Evolutionary conservation across 1,140 invertebrate genomes (phyloP).

Genomic region (Diplogasteroides magnus): DNA sequence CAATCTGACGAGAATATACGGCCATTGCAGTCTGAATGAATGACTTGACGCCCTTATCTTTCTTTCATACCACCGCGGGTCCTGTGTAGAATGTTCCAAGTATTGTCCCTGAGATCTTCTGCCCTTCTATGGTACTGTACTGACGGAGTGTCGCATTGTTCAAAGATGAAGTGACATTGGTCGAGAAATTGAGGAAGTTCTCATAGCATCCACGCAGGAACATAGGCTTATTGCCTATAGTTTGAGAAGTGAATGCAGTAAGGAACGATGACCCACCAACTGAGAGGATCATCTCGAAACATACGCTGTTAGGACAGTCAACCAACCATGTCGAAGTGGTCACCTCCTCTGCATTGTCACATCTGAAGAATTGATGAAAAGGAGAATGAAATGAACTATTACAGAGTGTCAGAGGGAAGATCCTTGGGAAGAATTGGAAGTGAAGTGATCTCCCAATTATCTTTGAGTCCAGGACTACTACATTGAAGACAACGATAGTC

Average conservation of each 20-base stretch:
- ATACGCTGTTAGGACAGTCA: no score
- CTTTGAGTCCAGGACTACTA: neutral
- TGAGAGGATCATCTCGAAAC: neutral
- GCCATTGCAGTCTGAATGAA: neutral
- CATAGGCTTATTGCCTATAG: neutral
- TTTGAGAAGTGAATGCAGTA: neutral
- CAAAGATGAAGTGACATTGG: neutral
- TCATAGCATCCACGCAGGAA: neutral
- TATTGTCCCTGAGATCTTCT: neutral
- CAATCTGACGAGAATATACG: neutral
- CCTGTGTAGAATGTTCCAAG: neutral
- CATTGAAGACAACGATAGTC: neutral
- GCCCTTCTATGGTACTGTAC: neutral
- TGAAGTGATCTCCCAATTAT: conserved; percentile 8
- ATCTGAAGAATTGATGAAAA: neutral
- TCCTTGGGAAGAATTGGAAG: conserved; percentile 1
- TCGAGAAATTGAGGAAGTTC: neutral
- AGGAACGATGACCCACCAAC: neutral
- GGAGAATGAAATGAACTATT: neutral
- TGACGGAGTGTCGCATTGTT: neutral
- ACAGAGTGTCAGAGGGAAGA: neutral
- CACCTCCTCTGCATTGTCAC: neutral
- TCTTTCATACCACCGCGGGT: neutral
- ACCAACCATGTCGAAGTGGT: neutral
- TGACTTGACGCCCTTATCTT: neutral